These are phyloP conservation scores for Aelia acuminata DNA, from an alignment of 2,888 invertebrate species.

Conservation along the genomic window DNA sequence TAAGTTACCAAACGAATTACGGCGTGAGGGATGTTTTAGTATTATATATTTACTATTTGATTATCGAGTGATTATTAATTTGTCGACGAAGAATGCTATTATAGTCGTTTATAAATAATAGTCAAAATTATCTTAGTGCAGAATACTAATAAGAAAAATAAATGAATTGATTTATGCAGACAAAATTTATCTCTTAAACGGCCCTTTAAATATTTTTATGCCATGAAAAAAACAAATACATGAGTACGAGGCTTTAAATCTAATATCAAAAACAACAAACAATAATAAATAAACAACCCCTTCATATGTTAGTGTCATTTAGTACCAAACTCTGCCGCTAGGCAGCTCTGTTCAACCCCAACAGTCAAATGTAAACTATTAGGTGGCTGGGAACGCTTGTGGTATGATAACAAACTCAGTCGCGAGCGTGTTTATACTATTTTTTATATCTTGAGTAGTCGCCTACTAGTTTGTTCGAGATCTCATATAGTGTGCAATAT, in stretches of 20 bases:
- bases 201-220: neutral
- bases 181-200: too few relatives aligned
- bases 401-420: slow-evolving; percentile 53
- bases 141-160: neutral
- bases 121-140: too few relatives aligned
- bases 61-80: too few relatives aligned
- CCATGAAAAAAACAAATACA: neutral
- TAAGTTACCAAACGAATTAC: neutral
- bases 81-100: too few relatives aligned
- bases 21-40: neutral
- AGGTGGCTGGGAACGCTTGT: slow-evolving; percentile 53
- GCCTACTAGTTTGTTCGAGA: slow-evolving; percentile 5
- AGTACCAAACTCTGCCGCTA: slow-evolving; percentile 28
- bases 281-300: neutral
- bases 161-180: neutral
- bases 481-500: slow-evolving; percentile 39
- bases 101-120: too few relatives aligned
- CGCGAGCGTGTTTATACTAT: slow-evolving; percentile 40
- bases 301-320: neutral
- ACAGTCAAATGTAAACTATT: slow-evolving; percentile 51
- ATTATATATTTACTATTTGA: neutral
- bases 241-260: neutral
- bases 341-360: neutral
- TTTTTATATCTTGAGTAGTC: slow-evolving; percentile 28
- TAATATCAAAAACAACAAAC: neutral